phyloP scores from a whole-genome alignment of 2,797 vertebrate species.

The Cynopterus sphinx region DNA sequence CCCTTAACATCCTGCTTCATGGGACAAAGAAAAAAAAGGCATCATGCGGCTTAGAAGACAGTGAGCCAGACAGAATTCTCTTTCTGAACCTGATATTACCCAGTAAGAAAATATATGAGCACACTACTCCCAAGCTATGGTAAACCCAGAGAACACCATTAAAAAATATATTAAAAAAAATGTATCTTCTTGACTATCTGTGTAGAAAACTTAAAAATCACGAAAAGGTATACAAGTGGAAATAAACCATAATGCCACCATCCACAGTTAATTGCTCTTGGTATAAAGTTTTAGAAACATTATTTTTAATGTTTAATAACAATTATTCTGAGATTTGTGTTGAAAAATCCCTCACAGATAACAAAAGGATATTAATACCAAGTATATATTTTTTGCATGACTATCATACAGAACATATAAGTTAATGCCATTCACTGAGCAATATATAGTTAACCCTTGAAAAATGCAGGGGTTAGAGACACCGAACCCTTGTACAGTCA shows the following conservation, averaged over 20 bases:
- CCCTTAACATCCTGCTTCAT: conserved; percentile 62
- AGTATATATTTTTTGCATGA: background rate
- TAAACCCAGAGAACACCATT: background rate
- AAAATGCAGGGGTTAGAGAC: background rate
- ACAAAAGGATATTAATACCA: background rate
- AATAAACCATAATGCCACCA: background rate
- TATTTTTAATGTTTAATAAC: background rate
- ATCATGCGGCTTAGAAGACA: conserved; percentile 53
- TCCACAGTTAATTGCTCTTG: background rate
- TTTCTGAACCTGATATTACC: background rate
- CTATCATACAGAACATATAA: background rate
- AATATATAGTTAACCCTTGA: background rate
- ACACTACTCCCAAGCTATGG: background rate
- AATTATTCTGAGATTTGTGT: background rate
- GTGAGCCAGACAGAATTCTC: background rate
- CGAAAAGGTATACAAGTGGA: background rate
- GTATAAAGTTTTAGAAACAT: background rate
- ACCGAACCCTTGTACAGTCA: background rate
- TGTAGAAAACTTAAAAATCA: background rate
- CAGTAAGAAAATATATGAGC: background rate
- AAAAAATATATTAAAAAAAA: background rate
- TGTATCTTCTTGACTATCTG: background rate
- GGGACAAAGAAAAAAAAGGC: conserved; percentile 58
- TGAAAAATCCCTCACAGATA: background rate
- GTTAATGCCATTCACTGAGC: background rate